phyloP scores from a whole-genome alignment of 2,113 vertebrate species.

The Peromyscus leucopus region DNA sequence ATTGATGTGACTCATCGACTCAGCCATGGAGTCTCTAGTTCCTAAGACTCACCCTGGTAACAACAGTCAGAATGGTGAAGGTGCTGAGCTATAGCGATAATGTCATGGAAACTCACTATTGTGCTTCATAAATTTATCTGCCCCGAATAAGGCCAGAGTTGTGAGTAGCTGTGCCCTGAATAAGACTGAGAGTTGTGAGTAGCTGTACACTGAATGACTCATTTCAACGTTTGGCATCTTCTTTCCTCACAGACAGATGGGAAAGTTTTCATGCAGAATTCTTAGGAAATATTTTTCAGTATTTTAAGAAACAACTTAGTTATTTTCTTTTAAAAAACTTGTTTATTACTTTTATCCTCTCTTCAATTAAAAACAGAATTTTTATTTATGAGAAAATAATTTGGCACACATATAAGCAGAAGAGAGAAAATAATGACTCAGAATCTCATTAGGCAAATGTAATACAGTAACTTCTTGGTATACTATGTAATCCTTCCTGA shows the following conservation, averaged over 20 bases:
- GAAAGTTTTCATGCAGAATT: conserved; percentile 21
- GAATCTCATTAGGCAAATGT: not conserved
- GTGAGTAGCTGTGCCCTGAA: not conserved
- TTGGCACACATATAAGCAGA: not conserved
- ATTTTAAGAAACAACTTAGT: not conserved
- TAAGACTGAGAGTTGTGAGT: not conserved
- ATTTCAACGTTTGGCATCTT: conserved; percentile 5
- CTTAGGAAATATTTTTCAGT: conserved; percentile 45
- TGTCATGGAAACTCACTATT: not conserved
- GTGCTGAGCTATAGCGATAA: not conserved
- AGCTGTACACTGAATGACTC: not conserved
- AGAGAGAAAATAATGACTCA: conserved; percentile 2
- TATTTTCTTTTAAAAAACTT: not conserved
- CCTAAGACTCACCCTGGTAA: not conserved
- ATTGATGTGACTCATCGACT: too few species aligned
- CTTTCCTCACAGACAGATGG: conserved; percentile 36
- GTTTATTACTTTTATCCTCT: not conserved
- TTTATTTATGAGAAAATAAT: not conserved
- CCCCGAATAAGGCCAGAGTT: not conserved
- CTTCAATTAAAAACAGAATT: conserved; percentile 21
- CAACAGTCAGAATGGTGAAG: not conserved
- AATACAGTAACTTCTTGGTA: not conserved
- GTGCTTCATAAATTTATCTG: not conserved
- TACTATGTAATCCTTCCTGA: not conserved
- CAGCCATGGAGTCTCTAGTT: not conserved